Conservation (phyloP, 2,797 vertebrate genomes). For the Cichlasoma orientale region DNA sequence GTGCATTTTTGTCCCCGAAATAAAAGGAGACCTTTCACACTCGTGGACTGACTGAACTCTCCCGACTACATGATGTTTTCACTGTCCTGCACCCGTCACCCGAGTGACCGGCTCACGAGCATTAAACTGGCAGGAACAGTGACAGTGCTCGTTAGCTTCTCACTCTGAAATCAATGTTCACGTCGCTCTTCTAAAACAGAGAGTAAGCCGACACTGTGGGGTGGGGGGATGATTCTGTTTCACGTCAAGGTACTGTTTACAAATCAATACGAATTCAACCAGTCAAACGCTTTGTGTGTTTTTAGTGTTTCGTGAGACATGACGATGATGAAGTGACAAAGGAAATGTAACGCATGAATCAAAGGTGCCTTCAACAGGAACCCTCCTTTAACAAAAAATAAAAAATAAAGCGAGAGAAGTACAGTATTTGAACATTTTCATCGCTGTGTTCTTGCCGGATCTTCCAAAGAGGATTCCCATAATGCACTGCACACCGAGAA, state of each 20-base stretch:
- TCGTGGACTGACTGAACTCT: constrained; percentile 12
- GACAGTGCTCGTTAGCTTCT: constrained; percentile 2
- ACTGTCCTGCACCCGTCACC: constrained; percentile 11
- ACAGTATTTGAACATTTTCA: constrained; percentile 47
- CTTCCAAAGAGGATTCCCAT: constrained; percentile 60
- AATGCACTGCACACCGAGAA: constrained; percentile 68
- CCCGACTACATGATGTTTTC: constrained; percentile 16
- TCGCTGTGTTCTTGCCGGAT: constrained; percentile 60
- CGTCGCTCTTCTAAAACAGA: constrained; percentile 10
- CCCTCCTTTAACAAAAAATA: background rate
- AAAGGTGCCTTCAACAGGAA: constrained; percentile 31
- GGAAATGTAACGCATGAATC: constrained; percentile 39
- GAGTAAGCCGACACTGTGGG: constrained; percentile 1
- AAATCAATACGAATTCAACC: constrained; percentile 1
- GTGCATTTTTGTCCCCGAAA: background rate
- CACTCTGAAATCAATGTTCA: constrained; percentile 11
- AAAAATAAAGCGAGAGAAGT: constrained; percentile 21
- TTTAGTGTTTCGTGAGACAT: constrained; percentile 45
- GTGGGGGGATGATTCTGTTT: background rate
- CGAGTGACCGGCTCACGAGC: background rate
- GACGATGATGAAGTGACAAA: constrained; percentile 4
- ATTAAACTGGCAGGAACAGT: background rate
- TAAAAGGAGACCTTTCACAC: constrained; percentile 4
- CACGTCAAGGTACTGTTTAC: background rate
- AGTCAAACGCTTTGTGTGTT: background rate